phyloP scores from a whole-genome alignment of 2,888 invertebrate species.

The Cistogaster globosa region DNA sequence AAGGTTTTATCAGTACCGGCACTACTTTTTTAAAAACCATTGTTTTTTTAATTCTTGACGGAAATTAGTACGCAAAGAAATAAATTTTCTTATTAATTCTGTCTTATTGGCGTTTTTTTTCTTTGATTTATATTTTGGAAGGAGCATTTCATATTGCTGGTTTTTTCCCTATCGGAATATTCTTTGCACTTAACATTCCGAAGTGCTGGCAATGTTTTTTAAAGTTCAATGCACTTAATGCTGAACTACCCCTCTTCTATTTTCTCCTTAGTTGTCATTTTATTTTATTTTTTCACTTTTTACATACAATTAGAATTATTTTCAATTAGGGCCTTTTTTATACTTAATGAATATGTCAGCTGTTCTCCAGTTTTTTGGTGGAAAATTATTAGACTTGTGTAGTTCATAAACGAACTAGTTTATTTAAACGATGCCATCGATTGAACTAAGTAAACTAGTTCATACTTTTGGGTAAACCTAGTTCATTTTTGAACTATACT shows the following conservation, averaged over 20 bases:
- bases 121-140: slow-evolving; percentile 16
- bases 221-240: not conserved
- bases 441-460: too few species aligned
- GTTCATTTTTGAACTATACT: too few species aligned
- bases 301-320: too few species aligned
- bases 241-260: not conserved
- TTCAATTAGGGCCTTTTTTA: too few species aligned
- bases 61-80: slow-evolving; percentile 25
- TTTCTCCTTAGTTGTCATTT: not conserved
- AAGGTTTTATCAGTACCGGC: slow-evolving; percentile 19
- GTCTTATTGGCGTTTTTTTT: slow-evolving; percentile 9
- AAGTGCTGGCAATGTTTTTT: slow-evolving; percentile 23
- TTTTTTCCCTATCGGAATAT: slow-evolving; percentile 28
- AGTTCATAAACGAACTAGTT: too few species aligned
- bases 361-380: too few species aligned
- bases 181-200: slow-evolving; percentile 30
- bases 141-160: slow-evolving; percentile 13
- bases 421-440: too few species aligned
- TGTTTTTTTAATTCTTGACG: slow-evolving; percentile 29
- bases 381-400: too few species aligned
- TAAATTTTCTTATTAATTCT: slow-evolving; percentile 28
- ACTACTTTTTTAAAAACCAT: slow-evolving; percentile 29
- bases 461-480: too few species aligned
- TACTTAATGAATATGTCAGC: too few species aligned
- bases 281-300: too few species aligned